These are phyloP conservation scores for Neoarius graeffei DNA, from an alignment of 2,113 vertebrate genomes.

Conservation along the genomic window DNA sequence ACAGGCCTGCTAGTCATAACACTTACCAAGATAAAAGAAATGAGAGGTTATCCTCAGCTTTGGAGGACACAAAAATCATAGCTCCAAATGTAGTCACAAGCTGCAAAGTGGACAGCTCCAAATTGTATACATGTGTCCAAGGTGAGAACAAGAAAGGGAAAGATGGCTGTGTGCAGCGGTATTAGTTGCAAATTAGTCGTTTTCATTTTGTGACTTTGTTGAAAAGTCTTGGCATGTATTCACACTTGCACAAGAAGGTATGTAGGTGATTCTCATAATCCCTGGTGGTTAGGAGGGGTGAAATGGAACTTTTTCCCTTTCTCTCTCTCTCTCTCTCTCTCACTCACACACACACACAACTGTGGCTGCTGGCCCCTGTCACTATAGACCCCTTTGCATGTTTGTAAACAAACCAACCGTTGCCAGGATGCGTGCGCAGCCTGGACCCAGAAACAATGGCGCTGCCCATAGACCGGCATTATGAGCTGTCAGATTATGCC, in stretches of 20 bases:
- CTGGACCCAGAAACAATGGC: too few relatives aligned
- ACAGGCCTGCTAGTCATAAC: neutral
- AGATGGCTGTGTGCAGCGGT: neutral
- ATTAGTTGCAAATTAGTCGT: neutral
- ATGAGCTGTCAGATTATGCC: too few relatives aligned
- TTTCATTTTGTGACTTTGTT: neutral
- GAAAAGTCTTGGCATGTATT: neutral
- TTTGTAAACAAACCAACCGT: too few relatives aligned
- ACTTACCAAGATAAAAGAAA: neutral
- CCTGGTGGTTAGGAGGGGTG: neutral
- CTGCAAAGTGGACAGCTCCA: neutral
- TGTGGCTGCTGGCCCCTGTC: slow-evolving; percentile 34
- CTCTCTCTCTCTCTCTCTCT: too few relatives aligned
- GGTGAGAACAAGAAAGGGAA: neutral
- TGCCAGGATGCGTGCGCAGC: too few relatives aligned
- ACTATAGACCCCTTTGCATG: too few relatives aligned
- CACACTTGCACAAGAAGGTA: neutral
- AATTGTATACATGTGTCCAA: neutral
- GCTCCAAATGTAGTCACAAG: neutral
- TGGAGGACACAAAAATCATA: neutral
- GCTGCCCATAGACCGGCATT: too few relatives aligned
- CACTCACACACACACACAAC: slow-evolving; percentile 22
- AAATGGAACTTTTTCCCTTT: neutral
- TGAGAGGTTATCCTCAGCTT: neutral
- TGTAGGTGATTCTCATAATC: neutral